Percentiles rank a stretch among this genome's conserved stretches.
These are phyloP conservation scores for Sebastes melanostomus DNA, from an alignment of 2,797 vertebrate species.

Conservation along the genomic window DNA sequence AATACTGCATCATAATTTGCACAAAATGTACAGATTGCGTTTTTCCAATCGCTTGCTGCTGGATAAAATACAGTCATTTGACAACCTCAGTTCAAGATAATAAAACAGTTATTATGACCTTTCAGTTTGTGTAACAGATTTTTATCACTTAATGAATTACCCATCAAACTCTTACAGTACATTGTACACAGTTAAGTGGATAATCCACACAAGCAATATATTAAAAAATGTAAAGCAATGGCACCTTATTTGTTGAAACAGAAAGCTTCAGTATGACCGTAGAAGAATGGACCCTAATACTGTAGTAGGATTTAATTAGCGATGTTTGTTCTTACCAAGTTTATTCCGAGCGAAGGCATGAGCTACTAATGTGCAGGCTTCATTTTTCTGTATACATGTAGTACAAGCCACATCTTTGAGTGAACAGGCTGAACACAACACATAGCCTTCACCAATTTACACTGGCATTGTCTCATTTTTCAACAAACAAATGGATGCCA, in stretches of 20 bases:
- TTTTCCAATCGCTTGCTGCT: constrained; percentile 50
- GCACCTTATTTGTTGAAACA: neutral
- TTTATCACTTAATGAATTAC: neutral
- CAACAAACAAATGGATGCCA: no score
- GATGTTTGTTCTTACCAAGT: neutral
- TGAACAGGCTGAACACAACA: neutral
- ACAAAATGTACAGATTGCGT: constrained; percentile 40
- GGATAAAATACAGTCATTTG: constrained; percentile 35
- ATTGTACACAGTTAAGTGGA: neutral
- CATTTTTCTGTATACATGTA: neutral
- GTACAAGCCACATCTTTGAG: neutral
- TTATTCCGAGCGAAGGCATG: neutral
- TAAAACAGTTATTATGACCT: constrained; percentile 47
- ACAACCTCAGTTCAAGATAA: constrained; percentile 48
- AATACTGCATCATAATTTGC: constrained; percentile 50
- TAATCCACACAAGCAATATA: neutral
- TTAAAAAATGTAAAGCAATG: neutral
- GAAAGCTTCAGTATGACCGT: neutral
- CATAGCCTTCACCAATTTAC: neutral
- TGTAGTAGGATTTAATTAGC: neutral
- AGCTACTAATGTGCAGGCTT: neutral
- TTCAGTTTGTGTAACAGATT: constrained; percentile 8
- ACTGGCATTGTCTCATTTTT: neutral
- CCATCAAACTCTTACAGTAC: neutral
- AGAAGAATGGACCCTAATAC: neutral